Percentiles rank a stretch among this genome's conserved stretches.
Evolutionary conservation across 2,797 vertebrate genomes (phyloP).

Genomic region (Iguana delicatissima): DNA sequence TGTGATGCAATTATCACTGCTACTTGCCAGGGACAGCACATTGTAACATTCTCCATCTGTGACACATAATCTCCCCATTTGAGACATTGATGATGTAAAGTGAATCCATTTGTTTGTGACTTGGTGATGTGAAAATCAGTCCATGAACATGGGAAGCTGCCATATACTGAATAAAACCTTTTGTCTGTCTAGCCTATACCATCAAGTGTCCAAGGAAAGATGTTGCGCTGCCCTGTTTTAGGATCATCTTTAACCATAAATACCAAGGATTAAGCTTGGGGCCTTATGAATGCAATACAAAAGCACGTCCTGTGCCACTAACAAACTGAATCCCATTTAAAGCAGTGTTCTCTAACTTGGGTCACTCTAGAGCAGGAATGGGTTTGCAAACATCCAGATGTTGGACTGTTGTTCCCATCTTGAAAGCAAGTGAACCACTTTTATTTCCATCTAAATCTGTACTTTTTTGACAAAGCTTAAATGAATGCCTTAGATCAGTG

Average conservation of each 20-base stretch:
- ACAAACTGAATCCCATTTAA: neutral
- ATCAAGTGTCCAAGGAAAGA: neutral
- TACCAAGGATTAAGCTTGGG: neutral
- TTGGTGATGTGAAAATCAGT: too few species aligned
- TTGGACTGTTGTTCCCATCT: neutral
- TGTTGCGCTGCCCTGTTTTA: neutral
- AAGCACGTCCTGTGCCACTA: neutral
- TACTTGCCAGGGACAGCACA: neutral
- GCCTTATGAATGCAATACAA: neutral
- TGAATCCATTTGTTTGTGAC: neutral
- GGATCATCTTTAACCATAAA: neutral
- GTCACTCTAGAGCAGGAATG: too few species aligned
- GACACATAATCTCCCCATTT: neutral
- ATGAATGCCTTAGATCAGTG: neutral
- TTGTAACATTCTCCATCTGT: neutral
- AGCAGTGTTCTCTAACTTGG: neutral
- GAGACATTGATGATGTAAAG: neutral
- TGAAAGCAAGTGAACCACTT: neutral
- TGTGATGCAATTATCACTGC: too few species aligned
- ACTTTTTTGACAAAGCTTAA: neutral
- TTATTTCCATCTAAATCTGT: neutral
- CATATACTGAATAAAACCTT: neutral
- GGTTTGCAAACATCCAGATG: too few species aligned
- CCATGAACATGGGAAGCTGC: neutral
- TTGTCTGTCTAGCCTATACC: neutral